These are phyloP conservation scores for Antheraea assamensis DNA, from an alignment of 2,888 invertebrate species.

Conservation along the genomic window DNA sequence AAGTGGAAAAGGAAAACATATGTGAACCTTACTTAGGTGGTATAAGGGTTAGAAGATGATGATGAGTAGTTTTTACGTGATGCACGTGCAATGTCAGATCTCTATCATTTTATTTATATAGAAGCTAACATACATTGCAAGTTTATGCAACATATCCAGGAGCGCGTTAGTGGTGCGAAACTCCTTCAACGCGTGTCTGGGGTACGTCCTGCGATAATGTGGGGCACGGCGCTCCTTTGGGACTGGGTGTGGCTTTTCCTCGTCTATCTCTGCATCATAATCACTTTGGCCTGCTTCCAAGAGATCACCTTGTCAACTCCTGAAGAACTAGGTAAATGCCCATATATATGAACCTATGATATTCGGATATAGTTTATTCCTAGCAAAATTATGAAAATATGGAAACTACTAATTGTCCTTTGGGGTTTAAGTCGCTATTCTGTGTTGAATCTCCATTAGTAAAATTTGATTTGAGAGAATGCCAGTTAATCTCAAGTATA, in stretches of 20 bases:
- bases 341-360: not conserved
- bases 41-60: too few species aligned
- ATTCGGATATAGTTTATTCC: too few species aligned
- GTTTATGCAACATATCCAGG: constrained; percentile 62
- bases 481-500: not conserved
- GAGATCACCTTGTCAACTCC: constrained; percentile 83
- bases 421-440: too few species aligned
- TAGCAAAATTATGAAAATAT: too few species aligned
- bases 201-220: constrained; percentile 85
- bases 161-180: constrained; percentile 86
- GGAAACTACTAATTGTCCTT: too few species aligned
- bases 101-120: too few species aligned
- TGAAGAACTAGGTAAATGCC: constrained; percentile 75
- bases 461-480: not conserved
- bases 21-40: too few species aligned
- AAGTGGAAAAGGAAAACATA: too few species aligned
- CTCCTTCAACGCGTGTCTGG: constrained; percentile 89
- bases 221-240: constrained; percentile 86
- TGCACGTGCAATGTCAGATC: too few species aligned
- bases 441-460: not conserved
- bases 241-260: constrained; percentile 85
- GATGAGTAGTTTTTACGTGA: too few species aligned
- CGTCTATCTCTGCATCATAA: constrained; percentile 81
- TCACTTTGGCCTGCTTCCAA: constrained; percentile 85
- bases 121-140: not conserved